Percentiles rank a stretch among this genome's conserved stretches.
Evolutionary conservation across 2,888 invertebrate species (phyloP).

Genomic region (Anaspis maculata): DNA sequence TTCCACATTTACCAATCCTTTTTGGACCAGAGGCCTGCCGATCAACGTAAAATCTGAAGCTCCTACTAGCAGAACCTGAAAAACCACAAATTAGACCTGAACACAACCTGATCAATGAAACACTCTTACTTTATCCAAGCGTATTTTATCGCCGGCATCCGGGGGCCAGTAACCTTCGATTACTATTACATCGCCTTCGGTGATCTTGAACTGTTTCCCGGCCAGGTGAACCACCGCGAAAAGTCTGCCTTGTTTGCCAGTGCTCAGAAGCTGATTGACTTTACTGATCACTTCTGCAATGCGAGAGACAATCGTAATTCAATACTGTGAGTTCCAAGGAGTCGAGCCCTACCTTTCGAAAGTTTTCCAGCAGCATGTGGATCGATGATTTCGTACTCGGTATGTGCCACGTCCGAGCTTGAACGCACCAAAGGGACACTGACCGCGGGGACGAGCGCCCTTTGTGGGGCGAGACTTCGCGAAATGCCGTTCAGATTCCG

Average conservation of each 20-base stretch:
- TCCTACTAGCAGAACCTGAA: constrained; percentile 62
- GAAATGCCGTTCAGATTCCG: constrained; percentile 16
- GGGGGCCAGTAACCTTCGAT: constrained; percentile 81
- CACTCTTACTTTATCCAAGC: constrained; percentile 63
- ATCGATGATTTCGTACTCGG: constrained; percentile 34
- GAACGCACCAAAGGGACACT: no score
- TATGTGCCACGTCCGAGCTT: no score
- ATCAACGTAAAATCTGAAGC: constrained; percentile 72
- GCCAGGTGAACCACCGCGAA: constrained; percentile 77
- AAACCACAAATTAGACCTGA: constrained; percentile 6
- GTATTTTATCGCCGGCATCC: constrained; percentile 67
- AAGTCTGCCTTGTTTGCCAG: constrained; percentile 47
- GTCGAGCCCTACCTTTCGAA: constrained; percentile 27
- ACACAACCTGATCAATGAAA: neutral
- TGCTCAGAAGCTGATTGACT: neutral
- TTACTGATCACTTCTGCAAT: constrained; percentile 1
- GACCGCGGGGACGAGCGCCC: no score
- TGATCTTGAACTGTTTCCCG: constrained; percentile 80
- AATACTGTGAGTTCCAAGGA: no score
- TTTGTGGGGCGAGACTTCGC: neutral
- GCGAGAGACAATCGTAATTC: neutral
- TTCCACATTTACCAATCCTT: constrained; percentile 62
- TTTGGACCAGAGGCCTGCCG: constrained; percentile 70
- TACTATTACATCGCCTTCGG: constrained; percentile 75
- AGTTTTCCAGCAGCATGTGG: constrained; percentile 24